Conservation (phyloP, 2,888 invertebrate genomes). For the Allacma fusca region DNA sequence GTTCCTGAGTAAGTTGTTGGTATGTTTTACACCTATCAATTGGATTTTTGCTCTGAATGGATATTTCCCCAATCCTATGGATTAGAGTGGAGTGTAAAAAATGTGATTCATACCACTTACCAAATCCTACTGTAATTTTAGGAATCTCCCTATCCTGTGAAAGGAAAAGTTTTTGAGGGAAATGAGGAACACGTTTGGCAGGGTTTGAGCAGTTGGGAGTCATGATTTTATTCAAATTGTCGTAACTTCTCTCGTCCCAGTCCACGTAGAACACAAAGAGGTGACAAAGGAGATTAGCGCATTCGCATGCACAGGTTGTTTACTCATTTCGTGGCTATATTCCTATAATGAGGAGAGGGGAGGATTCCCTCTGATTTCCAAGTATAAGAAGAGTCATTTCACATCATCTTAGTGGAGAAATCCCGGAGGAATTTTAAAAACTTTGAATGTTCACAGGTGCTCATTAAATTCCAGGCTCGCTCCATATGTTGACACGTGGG, state of each 20-base stretch:
- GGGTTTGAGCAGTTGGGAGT: background rate
- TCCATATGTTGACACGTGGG: conserved; percentile 12
- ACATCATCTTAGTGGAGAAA: conserved; percentile 3
- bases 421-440: conserved; percentile 11
- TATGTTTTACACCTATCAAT: no score
- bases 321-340: background rate
- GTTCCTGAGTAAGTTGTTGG: no score
- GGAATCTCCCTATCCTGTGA: background rate
- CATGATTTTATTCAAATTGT: conserved; percentile 8
- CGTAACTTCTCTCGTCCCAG: background rate
- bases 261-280: background rate
- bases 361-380: background rate
- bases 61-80: no score
- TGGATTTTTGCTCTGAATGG: no score
- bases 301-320: conserved; percentile 16
- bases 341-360: background rate
- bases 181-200: background rate
- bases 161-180: background rate
- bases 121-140: no score
- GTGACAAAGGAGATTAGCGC: conserved; percentile 11
- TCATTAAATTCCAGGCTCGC: conserved; percentile 27
- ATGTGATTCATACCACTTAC: no score
- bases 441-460: conserved; percentile 28
- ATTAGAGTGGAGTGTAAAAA: no score
- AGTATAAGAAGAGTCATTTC: background rate